These are phyloP conservation scores for Malthinus seriepunctatus DNA, from an alignment of 2,888 invertebrate genomes.

Conservation along the genomic window DNA sequence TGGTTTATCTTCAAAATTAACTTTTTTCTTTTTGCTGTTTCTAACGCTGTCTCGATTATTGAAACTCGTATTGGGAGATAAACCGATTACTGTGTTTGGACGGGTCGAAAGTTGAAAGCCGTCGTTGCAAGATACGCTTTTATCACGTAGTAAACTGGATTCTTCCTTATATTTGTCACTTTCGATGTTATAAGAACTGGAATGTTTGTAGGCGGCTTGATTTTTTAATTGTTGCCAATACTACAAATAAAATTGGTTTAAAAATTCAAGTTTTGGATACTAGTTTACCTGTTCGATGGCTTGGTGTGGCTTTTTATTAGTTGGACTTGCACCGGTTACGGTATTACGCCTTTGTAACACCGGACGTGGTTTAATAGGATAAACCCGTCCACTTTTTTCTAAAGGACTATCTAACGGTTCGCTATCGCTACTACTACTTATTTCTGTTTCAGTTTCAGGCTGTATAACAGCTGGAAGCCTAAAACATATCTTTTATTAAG, in stretches of 20 bases:
- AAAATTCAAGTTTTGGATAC: neutral
- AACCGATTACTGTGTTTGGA: conserved; percentile 62
- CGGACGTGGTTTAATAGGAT: conserved; percentile 75
- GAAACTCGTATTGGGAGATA: conserved; percentile 38
- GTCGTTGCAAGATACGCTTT: conserved; percentile 77
- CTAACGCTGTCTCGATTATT: conserved; percentile 48
- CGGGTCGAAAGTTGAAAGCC: conserved; percentile 71
- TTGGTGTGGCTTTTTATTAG: conserved; percentile 63
- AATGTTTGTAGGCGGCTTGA: conserved; percentile 55
- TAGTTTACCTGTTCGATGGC: conserved; percentile 68
- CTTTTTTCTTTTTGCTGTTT: conserved; percentile 44
- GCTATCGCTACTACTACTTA: conserved; percentile 62
- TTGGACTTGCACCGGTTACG: conserved; percentile 81
- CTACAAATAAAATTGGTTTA: conserved; percentile 50
- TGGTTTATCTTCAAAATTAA: conserved; percentile 47
- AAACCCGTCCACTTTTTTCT: conserved; percentile 61
- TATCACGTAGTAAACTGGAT: conserved; percentile 68
- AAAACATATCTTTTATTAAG: neutral
- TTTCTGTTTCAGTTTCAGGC: conserved; percentile 44
- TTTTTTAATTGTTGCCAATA: conserved; percentile 76
- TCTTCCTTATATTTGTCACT: conserved; percentile 51
- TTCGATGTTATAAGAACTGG: conserved; percentile 52
- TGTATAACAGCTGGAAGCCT: conserved; percentile 39
- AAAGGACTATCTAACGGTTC: conserved; percentile 59
- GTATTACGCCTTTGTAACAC: conserved; percentile 83